Conservation (phyloP, 2,113 vertebrate genomes). For the Ancistrus triradiatus region DNA sequence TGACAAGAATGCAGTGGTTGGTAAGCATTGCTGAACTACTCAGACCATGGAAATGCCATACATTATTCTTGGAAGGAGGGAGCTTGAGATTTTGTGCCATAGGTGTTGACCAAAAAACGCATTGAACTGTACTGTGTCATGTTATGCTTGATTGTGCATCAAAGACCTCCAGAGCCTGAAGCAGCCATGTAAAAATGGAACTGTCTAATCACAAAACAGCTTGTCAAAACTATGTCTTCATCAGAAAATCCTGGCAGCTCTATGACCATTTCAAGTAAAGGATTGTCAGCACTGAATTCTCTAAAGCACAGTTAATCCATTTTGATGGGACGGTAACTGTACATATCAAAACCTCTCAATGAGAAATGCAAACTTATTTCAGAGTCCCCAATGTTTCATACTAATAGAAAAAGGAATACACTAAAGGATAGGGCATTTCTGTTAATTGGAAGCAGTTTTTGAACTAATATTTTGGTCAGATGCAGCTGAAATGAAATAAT, state of each 20-base stretch:
- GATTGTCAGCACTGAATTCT: conserved; percentile 24
- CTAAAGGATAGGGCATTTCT: no score
- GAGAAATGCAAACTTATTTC: conserved; percentile 6
- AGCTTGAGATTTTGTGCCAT: neutral
- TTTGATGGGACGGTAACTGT: neutral
- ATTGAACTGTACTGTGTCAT: no score
- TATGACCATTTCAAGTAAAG: conserved; percentile 27
- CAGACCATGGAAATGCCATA: neutral
- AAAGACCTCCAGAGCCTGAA: neutral
- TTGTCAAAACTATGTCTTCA: conserved; percentile 22
- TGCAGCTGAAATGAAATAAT: no score
- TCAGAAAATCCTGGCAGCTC: conserved; percentile 5
- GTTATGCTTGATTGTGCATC: no score
- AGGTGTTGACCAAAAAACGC: neutral
- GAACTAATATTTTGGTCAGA: no score
- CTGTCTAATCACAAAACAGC: conserved; percentile 8
- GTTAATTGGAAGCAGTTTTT: no score
- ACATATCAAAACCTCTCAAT: neutral
- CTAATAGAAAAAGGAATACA: no score
- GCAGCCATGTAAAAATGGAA: conserved; percentile 11
- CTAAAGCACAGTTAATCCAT: conserved; percentile 10
- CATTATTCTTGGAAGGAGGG: neutral
- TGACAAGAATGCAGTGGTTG: neutral
- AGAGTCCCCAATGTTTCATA: no score
- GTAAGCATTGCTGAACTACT: neutral